Conservation (phyloP, 2,113 vertebrate genomes). For the Paramormyrops kingsleyae region DNA sequence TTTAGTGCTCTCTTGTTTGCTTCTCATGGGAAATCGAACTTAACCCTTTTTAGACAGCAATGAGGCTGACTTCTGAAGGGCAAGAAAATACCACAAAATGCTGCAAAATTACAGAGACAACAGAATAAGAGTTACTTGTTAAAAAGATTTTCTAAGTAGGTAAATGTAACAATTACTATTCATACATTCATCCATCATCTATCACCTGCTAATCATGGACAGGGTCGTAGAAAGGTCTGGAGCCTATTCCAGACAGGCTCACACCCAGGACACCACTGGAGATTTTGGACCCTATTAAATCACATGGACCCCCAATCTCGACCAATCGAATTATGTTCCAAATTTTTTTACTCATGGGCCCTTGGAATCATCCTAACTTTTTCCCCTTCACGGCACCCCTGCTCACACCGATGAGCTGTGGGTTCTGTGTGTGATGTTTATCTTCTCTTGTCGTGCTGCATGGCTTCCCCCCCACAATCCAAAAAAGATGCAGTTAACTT, state of each 20-base stretch:
- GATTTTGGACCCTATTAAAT: neutral
- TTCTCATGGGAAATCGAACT: neutral
- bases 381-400: neutral
- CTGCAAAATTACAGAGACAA: neutral
- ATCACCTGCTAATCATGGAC: neutral
- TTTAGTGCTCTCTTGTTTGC: neutral
- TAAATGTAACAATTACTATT: neutral
- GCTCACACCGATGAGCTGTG: neutral
- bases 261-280: neutral
- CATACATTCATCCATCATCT: neutral
- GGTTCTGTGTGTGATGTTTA: neutral
- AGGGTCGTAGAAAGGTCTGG: neutral
- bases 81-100: neutral
- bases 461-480: neutral
- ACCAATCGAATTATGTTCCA: neutral
- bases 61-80: neutral
- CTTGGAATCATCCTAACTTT: neutral
- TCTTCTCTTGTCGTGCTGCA: neutral
- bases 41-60: neutral
- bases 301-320: neutral
- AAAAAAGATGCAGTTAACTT: neutral
- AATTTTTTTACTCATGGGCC: neutral
- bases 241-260: neutral
- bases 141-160: neutral
- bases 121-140: neutral